phyloP scores from a whole-genome alignment of 2,113 vertebrate species.

The Otocyon megalotis region DNA sequence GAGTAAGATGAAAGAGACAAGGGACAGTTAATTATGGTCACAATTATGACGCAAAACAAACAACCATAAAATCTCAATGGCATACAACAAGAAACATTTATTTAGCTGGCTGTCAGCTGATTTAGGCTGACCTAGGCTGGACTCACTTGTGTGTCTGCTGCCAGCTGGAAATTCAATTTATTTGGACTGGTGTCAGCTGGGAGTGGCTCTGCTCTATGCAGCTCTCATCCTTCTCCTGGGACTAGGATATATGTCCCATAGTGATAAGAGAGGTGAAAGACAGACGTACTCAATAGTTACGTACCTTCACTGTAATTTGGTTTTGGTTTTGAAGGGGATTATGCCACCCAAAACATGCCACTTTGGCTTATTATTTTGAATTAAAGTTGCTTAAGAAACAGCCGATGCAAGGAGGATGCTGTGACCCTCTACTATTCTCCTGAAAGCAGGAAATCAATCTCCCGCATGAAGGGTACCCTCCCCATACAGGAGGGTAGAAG shows the following conservation, averaged over 20 bases:
- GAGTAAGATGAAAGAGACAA: background rate
- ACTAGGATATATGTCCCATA: background rate
- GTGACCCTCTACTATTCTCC: background rate
- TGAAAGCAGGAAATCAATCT: background rate
- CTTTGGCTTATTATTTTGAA: background rate
- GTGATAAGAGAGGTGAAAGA: background rate
- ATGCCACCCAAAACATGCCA: background rate
- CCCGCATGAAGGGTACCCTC: background rate
- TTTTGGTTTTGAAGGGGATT: background rate
- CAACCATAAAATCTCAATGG: background rate
- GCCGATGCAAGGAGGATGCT: background rate
- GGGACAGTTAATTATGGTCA: background rate
- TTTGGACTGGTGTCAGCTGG: background rate
- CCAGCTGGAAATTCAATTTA: background rate
- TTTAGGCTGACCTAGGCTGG: background rate
- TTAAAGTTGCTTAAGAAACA: background rate
- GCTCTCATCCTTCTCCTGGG: background rate
- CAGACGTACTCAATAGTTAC: background rate
- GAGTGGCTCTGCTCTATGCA: background rate
- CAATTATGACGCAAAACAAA: slow-evolving; percentile 4
- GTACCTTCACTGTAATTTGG: background rate
- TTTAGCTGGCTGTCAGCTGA: background rate
- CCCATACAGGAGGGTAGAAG: background rate
- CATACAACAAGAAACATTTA: background rate
- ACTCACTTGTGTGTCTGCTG: background rate